Evolutionary conservation across 2,113 vertebrate genomes (phyloP), one percentile per base, ranked within the genome.

Genomic region (Clarias gariepinus): DNA sequence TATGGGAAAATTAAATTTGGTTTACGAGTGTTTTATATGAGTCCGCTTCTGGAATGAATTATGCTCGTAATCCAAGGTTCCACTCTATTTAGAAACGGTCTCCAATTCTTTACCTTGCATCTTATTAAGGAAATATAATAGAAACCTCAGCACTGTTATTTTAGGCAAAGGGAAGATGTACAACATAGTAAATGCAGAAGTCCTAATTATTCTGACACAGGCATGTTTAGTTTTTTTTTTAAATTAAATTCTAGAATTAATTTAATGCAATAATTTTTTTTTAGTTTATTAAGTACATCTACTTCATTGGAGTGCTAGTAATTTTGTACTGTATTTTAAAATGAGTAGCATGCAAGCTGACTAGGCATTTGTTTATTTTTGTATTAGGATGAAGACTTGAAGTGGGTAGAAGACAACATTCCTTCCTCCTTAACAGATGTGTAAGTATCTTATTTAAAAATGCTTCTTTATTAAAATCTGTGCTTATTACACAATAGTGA

Each of bases 401-500:
- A 96, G 87, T 96, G 95, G 95, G 95, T 96, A 82, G 95, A 96
- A 90, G 95, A 96, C 74, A 96, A 96, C 92, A 95, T 96, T 92
- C 95, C 95, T 41, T 92, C 92, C 83, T 95, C 95, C 84, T 90
- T 96, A 19, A 90, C 93, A 91, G 95, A 96, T 89, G 92, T 96
- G 95, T 96, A 93, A 87, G 86, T 82, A 13, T 83, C 16, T 68
- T 53, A 33, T 68, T 69, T 15, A 55, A 0, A 53, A 76, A 69
- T 36, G 28, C 9, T 47, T 36, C 36, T 55, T 79, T 11, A 7
- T 33, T 57, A 7, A 21, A 28, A 4, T 11, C 23, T 19, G 36
- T 15, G 15, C 11, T 47, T 4, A 13, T 74, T 74, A 74, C 47
- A 15, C 0, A 1, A 9, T 30, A 16, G 19, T 3, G 8, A 36